Evolutionary conservation across 2,797 vertebrate genomes (phyloP).

Genomic region (Scolopax rusticola): DNA sequence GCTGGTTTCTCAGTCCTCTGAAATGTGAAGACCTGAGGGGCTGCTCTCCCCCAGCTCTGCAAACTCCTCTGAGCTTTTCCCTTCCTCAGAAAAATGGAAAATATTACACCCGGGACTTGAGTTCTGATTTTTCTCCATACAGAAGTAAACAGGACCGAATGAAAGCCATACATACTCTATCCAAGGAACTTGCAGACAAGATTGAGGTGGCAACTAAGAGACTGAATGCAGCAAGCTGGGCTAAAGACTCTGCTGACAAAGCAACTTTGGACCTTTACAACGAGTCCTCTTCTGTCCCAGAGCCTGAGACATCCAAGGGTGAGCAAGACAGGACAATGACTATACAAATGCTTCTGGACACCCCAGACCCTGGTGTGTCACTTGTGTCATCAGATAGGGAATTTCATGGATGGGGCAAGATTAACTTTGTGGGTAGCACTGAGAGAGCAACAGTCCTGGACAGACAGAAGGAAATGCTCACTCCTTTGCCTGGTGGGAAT

Average conservation of each 20-base stretch:
- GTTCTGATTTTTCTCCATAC: background rate
- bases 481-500: background rate
- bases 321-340: background rate
- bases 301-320: background rate
- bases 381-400: fast-evolving
- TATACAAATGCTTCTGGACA: background rate
- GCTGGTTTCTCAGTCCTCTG: background rate
- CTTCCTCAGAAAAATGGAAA: background rate
- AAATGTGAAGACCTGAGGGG: background rate
- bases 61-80: background rate
- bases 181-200: slow-evolving; percentile 68
- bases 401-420: background rate
- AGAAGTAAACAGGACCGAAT: slow-evolving; percentile 60
- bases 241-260: background rate
- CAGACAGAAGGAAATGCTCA: background rate
- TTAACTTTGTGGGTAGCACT: background rate
- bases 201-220: slow-evolving; percentile 64
- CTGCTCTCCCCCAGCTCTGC: background rate
- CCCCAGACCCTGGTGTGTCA: background rate
- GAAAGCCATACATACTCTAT: slow-evolving; percentile 70
- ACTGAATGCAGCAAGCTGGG: slow-evolving; percentile 25
- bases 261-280: background rate
- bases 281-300: background rate
- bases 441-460: background rate
- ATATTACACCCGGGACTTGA: background rate